Conservation (phyloP, 2,113 vertebrate genomes). For the Octodon degus region DNA sequence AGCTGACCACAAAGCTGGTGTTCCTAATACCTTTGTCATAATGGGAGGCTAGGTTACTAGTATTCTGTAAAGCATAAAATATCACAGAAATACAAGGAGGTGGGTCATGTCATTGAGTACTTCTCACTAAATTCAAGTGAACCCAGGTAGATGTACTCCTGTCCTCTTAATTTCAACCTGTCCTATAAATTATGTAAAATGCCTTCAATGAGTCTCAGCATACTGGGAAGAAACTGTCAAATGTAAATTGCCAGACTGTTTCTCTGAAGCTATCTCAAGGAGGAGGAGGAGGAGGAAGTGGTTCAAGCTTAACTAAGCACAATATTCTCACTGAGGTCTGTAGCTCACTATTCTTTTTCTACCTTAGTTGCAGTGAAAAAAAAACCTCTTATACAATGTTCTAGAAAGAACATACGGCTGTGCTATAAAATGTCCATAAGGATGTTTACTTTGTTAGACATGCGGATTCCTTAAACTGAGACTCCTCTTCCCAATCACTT, state of each 20-base stretch:
- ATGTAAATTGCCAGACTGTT: neutral
- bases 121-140: conserved; percentile 11
- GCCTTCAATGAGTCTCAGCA: neutral
- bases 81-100: neutral
- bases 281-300: conserved; percentile 2
- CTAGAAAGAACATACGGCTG: neutral
- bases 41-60: conserved; percentile 1
- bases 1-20: neutral
- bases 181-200: conserved; percentile 34
- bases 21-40: conserved; percentile 25
- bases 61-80: conserved; percentile 41
- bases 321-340: conserved; percentile 20
- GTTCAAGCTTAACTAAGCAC: conserved; percentile 48
- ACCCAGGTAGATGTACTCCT: conserved; percentile 22
- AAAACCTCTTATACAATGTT: conserved; percentile 3
- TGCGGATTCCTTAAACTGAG: conserved; percentile 7
- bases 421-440: neutral
- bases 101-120: neutral
- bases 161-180: conserved; percentile 8
- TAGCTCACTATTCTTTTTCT: conserved; percentile 39
- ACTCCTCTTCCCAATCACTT: conserved; percentile 8
- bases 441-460: conserved; percentile 18
- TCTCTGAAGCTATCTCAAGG: conserved; percentile 45
- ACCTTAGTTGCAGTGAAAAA: neutral
- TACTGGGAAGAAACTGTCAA: neutral